Evolutionary conservation across 2,888 invertebrate genomes (phyloP), one percentile per base, ranked within the genome.

Genomic region (Hyalella azteca): DNA sequence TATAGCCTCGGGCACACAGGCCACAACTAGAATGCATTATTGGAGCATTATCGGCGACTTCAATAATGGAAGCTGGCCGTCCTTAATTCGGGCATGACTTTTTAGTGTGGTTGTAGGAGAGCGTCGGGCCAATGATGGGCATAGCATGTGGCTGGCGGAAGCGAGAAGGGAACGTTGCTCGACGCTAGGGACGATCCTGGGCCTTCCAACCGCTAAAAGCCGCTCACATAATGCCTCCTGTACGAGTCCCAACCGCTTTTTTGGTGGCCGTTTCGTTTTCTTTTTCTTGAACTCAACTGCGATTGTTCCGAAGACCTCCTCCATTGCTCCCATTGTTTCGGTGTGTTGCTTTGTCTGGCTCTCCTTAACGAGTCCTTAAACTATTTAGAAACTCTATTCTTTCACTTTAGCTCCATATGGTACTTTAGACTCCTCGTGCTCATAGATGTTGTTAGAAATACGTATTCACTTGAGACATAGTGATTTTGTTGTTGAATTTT

Each of bases 301-400:
- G 66, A 66, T 66, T 66, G 66, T 66, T 66, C 36, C 66, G 29
- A 36, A 66, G 66, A 66, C 66, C 66, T 66, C 66, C 66, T 66
- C 66, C 36, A 66, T 66, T 66, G 66, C 66, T 36, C 36, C 66
- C 36, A 66, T 66, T 66, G 66, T 66, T 66, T 36, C 66, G 36
- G n/a, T 39, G 66, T 66, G 66, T 66, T 66, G 66, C 66, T 66
- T 66, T 66, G 66, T 66, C 66, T 36, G 36, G 66, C 36, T 7
- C 36, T 36, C 15, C 66, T 36, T 66, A 66, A 66, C 66, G 66
- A 66, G n/a, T 9, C 39, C 66, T 19, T 66, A 66, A 66, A 36
- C 66, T 32, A 36, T 66, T 66, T 39, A 32, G 66, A 54, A 54
- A 54, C 54, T 54, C 29, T 54, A 54, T 29, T 54, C 54, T 29